Evolutionary conservation across 1,140 invertebrate genomes (phyloP).

Genomic region (Homarus americanus): DNA sequence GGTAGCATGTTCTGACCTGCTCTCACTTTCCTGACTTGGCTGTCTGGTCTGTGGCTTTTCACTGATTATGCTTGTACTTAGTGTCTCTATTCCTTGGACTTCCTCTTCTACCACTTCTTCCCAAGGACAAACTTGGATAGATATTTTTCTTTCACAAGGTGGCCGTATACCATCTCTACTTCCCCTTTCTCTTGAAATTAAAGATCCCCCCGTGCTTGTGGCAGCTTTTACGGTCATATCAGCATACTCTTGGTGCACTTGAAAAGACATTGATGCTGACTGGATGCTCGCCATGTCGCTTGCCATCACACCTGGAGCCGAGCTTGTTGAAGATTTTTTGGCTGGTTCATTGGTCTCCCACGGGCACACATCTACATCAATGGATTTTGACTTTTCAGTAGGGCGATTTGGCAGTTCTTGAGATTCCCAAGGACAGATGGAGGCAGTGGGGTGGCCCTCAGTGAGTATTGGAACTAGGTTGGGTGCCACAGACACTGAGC

Average conservation of each 20-base stretch:
- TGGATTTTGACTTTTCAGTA: conserved; percentile 72
- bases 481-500: conserved; percentile 71
- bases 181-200: conserved; percentile 44
- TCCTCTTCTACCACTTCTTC: conserved; percentile 63
- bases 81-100: conserved; percentile 1
- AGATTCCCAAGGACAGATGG: conserved; percentile 65
- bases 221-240: conserved; percentile 29
- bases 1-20: conserved; percentile 41
- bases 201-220: conserved; percentile 2
- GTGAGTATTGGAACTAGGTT: conserved; percentile 42
- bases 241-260: conserved; percentile 40
- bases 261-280: conserved; percentile 14
- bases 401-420: conserved; percentile 61
- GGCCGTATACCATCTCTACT: conserved; percentile 51
- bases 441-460: conserved; percentile 44
- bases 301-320: conserved; percentile 36
- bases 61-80: conserved; percentile 4
- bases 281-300: conserved; percentile 1
- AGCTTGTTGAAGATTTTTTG: conserved; percentile 58
- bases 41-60: conserved; percentile 10
- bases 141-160: conserved; percentile 59
- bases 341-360: conserved; percentile 70
- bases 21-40: conserved; percentile 29
- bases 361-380: conserved; percentile 74
- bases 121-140: conserved; percentile 67